These are phyloP conservation scores for Nymphalis c-album DNA, from an alignment of 2,888 invertebrate species.

Conservation along the genomic window DNA sequence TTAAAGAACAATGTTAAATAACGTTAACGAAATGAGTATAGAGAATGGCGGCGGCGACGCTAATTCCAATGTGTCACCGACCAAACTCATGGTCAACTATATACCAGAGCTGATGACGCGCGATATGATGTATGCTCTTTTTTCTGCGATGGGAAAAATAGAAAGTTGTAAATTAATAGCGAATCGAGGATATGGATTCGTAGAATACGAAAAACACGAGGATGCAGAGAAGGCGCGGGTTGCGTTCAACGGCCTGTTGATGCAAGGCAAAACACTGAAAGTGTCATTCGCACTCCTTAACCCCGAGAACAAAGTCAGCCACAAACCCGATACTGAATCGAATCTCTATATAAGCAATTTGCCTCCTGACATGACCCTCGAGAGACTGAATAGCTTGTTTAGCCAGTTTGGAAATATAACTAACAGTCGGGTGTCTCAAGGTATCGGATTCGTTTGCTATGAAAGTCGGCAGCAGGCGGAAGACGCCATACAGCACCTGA, in stretches of 20 bases:
- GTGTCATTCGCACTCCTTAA: slow-evolving; percentile 79
- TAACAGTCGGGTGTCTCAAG: slow-evolving; percentile 77
- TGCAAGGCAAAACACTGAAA: slow-evolving; percentile 79
- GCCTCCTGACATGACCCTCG: slow-evolving; percentile 78
- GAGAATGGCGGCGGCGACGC: slow-evolving; percentile 82
- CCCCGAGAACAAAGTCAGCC: slow-evolving; percentile 77
- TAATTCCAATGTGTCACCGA: slow-evolving; percentile 79
- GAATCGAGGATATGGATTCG: slow-evolving; percentile 78
- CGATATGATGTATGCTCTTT: slow-evolving; percentile 80
- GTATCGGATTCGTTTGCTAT: slow-evolving; percentile 78
- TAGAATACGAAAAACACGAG: slow-evolving; percentile 78
- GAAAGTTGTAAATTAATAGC: slow-evolving; percentile 79
- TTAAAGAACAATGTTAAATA: slow-evolving; percentile 71
- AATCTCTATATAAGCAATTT: slow-evolving; percentile 79
- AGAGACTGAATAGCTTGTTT: slow-evolving; percentile 73
- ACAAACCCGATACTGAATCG: slow-evolving; percentile 77
- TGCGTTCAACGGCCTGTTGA: slow-evolving; percentile 78
- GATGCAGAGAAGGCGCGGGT: slow-evolving; percentile 79
- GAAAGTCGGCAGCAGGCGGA: slow-evolving; percentile 74
- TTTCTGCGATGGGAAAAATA: slow-evolving; percentile 79
- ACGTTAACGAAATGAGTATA: slow-evolving; percentile 72
- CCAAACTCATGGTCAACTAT: slow-evolving; percentile 82
- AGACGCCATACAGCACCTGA: slow-evolving; percentile 73
- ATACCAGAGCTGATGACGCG: slow-evolving; percentile 80
- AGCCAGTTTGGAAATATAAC: slow-evolving; percentile 73